Evolutionary conservation across 2,113 vertebrate genomes (phyloP), one percentile per base, ranked within the genome.

Genomic region (Cichladusa arquata): DNA sequence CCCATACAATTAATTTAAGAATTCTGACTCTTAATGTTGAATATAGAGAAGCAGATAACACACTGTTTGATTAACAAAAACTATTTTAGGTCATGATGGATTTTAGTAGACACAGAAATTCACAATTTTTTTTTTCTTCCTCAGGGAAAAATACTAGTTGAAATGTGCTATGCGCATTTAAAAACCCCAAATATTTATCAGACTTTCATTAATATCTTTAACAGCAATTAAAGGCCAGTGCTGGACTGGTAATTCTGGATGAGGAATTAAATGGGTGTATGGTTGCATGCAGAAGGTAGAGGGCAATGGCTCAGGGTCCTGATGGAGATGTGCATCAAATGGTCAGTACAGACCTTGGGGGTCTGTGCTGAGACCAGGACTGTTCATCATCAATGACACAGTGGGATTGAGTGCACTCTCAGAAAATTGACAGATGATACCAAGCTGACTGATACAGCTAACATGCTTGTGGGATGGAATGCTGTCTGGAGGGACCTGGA

Each of bases 261-360:
- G 23, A 58, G 5, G 60, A 81, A 73, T n/a, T 19, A 65, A 65
- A n/a, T 44, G 26, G 9, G 5, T 57, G 20, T 25, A 57, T 57
- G 22, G 50, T 11, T 26, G 26, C 26, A 72, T 19, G 18, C 16
- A 44, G 50, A 57, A 18, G 12, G 9, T 26, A 72, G 44, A 11
- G 20, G 29, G 36, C 76, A 81, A 9, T 7, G 22, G 36, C 31
- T 60, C 23, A 73, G 25, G 15, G 67, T 65, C 23, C 51, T 1
- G 14, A 67, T 25, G 45, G 28, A 60, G 16, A 45, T 10, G 12
- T 23, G 19, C 11, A 19, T n/a, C 16, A 40, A n/a, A 58, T 8
- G 28, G 45, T 22, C 29, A 51, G 29, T n/a, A 40, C 34, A 40
- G 34, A 62, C 11, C 18, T 44, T 0, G 0, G 33, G 36, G 6